Conservation (phyloP, 1,140 invertebrate genomes). For the Druon quercuslanigerum region DNA sequence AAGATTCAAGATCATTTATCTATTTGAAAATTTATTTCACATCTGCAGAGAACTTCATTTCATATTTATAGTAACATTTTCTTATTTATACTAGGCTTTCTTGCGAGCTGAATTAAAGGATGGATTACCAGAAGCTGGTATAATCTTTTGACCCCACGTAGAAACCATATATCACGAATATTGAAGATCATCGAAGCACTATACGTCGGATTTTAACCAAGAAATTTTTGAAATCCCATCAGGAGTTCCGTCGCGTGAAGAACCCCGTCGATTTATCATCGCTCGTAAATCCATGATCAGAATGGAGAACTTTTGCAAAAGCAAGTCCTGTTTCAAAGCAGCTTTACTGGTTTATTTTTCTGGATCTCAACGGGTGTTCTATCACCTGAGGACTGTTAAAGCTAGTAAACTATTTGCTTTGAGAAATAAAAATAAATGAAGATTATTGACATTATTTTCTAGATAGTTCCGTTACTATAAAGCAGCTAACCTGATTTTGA, state of each 20-base stretch:
- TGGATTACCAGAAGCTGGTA: too few species aligned
- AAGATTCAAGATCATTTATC: constrained; percentile 16
- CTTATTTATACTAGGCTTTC: too few species aligned
- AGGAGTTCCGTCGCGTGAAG: neutral
- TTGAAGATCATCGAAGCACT: too few species aligned
- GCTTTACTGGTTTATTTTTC: neutral
- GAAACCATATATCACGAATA: too few species aligned
- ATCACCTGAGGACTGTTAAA: neutral
- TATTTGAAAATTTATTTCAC: neutral
- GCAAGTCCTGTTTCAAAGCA: neutral
- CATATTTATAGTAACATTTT: too few species aligned
- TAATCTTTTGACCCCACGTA: too few species aligned
- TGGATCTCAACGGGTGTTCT: neutral
- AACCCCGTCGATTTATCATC: constrained; percentile 21
- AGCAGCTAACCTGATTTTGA: too few species aligned
- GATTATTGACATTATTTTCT: too few species aligned
- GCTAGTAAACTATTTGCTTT: neutral
- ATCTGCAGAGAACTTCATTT: too few species aligned
- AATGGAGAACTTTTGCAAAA: neutral
- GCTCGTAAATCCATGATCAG: constrained; percentile 20
- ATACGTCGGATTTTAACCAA: neutral
- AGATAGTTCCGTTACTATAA: too few species aligned
- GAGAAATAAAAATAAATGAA: neutral
- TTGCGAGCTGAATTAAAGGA: too few species aligned
- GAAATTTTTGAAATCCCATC: neutral